phyloP scores from a whole-genome alignment of 2,113 vertebrate species.

The Chaetura pelagica region DNA sequence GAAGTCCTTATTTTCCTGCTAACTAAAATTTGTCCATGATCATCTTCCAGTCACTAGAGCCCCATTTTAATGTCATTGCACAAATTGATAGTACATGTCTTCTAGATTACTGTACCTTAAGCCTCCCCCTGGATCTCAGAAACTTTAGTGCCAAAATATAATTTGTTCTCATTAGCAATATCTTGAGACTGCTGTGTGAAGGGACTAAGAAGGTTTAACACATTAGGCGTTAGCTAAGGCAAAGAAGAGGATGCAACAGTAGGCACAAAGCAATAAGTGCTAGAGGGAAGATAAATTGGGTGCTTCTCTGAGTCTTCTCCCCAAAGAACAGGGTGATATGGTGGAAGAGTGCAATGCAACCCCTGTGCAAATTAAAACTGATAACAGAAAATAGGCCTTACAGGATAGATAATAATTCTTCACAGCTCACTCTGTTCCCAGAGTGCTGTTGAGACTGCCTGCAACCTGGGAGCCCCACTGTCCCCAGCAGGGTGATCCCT shows the following conservation, averaged over 20 bases:
- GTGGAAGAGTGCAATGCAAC: not conserved
- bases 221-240: not conserved
- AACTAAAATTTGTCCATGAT: not conserved
- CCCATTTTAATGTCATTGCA: slow-evolving; percentile 18
- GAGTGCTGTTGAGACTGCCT: not conserved
- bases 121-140: not conserved
- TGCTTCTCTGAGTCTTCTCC: not conserved
- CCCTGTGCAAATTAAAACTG: slow-evolving; percentile 6
- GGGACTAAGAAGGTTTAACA: not conserved
- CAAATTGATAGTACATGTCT: not conserved
- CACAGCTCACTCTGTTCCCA: not conserved
- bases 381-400: not conserved
- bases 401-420: not conserved
- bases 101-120: not conserved
- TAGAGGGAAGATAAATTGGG: slow-evolving; percentile 1
- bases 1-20: not conserved
- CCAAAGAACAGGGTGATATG: not conserved
- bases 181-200: not conserved
- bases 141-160: not conserved
- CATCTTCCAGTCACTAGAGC: not conserved
- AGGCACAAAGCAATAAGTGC: not conserved
- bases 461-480: not conserved
- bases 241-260: not conserved
- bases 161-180: not conserved
- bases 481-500: not conserved